phyloP scores from a whole-genome alignment of 2,113 vertebrate genomes.

The Ptilonorhynchus violaceus region DNA sequence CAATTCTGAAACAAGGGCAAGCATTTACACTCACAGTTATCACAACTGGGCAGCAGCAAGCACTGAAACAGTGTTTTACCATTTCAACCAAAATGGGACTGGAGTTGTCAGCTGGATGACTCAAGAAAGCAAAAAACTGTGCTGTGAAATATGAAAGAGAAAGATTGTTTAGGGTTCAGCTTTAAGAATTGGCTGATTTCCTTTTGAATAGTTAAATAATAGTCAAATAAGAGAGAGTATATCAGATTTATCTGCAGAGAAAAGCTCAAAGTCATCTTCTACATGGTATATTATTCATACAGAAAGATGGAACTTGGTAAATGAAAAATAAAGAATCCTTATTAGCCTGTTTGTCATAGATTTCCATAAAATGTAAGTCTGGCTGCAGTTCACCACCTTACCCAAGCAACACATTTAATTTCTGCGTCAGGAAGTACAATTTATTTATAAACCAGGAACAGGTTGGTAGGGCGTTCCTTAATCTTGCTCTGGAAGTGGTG shows the following conservation, averaged over 20 bases:
- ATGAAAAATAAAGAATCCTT: background rate
- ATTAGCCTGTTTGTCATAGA: slow-evolving; percentile 46
- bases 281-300: background rate
- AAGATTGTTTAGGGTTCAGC: background rate
- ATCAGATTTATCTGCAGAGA: background rate
- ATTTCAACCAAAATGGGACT: background rate
- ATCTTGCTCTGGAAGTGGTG: slow-evolving; percentile 76
- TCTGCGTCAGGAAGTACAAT: slow-evolving; percentile 50
- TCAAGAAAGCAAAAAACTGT: background rate
- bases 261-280: background rate
- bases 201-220: background rate
- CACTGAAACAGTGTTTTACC: background rate
- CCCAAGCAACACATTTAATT: background rate
- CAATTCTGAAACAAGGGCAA: background rate
- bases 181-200: background rate
- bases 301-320: background rate
- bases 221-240: background rate
- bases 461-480: slow-evolving; percentile 70
- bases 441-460: slow-evolving; percentile 74
- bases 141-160: background rate
- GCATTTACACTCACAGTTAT: background rate
- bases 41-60: background rate
- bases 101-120: background rate
- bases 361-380: slow-evolving; percentile 27
- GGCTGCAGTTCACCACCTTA: slow-evolving; percentile 31